Conservation (phyloP, 2,888 invertebrate species). For the Piscicola geometra region DNA sequence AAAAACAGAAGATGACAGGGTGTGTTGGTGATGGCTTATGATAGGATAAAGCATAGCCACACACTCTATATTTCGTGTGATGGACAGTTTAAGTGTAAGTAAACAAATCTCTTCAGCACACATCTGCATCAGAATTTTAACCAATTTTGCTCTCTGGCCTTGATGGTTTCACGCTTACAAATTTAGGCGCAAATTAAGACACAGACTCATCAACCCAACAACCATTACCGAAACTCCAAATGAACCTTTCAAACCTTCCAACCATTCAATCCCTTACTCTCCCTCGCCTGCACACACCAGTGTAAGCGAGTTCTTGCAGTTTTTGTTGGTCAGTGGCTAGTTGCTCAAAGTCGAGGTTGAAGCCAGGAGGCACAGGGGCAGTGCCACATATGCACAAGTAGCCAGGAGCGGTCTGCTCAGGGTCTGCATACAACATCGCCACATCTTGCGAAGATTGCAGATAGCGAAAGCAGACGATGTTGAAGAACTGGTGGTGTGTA, state of each 20-base stretch:
- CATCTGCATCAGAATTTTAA: too few species aligned
- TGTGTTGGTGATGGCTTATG: too few species aligned
- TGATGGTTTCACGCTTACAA: too few species aligned
- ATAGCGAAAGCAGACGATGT: constrained; percentile 13
- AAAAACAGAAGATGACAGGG: too few species aligned
- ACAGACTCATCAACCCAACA: not conserved
- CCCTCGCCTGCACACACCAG: constrained; percentile 7
- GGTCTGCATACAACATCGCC: constrained; percentile 12
- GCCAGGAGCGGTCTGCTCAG: constrained; percentile 23
- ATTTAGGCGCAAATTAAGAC: not conserved
- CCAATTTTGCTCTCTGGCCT: too few species aligned
- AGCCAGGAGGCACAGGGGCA: constrained; percentile 15
- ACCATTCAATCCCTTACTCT: too few species aligned
- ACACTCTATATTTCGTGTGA: too few species aligned
- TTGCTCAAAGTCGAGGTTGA: constrained; percentile 14
- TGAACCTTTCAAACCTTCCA: not conserved
- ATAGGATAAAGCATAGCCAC: too few species aligned
- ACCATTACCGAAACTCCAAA: not conserved
- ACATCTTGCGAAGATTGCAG: constrained; percentile 8
- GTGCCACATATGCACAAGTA: constrained; percentile 14
- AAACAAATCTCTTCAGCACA: too few species aligned
- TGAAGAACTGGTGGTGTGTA: not conserved
- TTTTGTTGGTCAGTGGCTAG: constrained; percentile 10
- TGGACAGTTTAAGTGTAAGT: too few species aligned
- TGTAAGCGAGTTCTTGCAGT: constrained; percentile 14